Base-by-base conservation (phyloP, 2,888 invertebrate species). In the Polydrusus pterygomalis region DNA sequence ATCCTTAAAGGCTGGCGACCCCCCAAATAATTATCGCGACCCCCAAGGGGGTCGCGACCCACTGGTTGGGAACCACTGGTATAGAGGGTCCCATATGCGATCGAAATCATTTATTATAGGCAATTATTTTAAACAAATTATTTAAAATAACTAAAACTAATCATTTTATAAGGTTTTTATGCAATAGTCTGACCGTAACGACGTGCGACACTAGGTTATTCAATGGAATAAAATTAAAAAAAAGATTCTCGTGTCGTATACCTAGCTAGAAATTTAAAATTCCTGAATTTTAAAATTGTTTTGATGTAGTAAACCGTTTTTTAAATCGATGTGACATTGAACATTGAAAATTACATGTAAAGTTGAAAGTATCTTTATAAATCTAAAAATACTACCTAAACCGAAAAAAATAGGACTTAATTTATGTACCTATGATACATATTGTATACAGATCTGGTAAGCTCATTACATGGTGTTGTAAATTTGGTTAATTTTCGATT, bases 201-300 rank as follows among this genome's bases (percentile, higher is more conserved):
- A 51, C 51, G 10, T 49, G 17, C 7, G 17, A 17, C 8, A 18
- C 8, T 49, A n/a, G n/a, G n/a, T n/a, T n/a, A n/a, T n/a, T 13
- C 17, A 8, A 18, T 49, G 17, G 17, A 49, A 45, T n/a, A n/a
- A n/a, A n/a, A n/a, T 45, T 2, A 51, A 20, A 51, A 51, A 51
- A 20, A 51, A 11, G 13, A 18, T 20, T n/a, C n/a, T n/a, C 20
- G 20, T 20, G 10, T 49, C 47, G 47, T 49, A n/a, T n/a, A 17
- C 1, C 5, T 9, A 49, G n/a, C 47, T 7, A 49, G 20, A 51
- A 51, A 51, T 51, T 20, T 51, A 10, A 47, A 51, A 51, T 51
- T 51, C 51, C 18, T 51, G 51, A 51, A 51, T 51, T 51, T 51
- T 51, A 10, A 47, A 51, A 51, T 51, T 51, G 51, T 51, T 20